Evolutionary conservation across 2,888 invertebrate species (phyloP).

Genomic region (Gari tellinella): DNA sequence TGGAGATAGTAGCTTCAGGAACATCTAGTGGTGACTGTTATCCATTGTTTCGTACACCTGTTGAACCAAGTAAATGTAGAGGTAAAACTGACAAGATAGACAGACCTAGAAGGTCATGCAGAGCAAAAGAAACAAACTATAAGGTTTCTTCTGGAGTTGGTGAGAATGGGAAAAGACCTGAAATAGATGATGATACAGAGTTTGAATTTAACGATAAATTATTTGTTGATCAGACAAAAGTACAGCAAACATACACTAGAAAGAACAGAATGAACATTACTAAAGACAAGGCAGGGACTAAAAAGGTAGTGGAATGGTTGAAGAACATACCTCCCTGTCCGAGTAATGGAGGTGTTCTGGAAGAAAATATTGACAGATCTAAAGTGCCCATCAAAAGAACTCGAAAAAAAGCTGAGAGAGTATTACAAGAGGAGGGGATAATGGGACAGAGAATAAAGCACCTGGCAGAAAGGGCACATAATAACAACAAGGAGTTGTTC

Average conservation of each 20-base stretch:
- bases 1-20: slow-evolving; percentile 1
- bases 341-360: no score
- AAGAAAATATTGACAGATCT: no score
- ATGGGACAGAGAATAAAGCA: slow-evolving; percentile 46
- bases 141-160: neutral
- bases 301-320: slow-evolving; percentile 54
- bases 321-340: slow-evolving; percentile 11
- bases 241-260: slow-evolving; percentile 44
- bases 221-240: slow-evolving; percentile 2
- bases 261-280: slow-evolving; percentile 12
- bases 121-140: slow-evolving; percentile 16
- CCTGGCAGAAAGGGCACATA: slow-evolving; percentile 25
- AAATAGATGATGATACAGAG: slow-evolving; percentile 7
- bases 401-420: slow-evolving; percentile 3
- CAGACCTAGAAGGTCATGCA: slow-evolving; percentile 17
- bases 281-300: slow-evolving; percentile 29
- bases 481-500: slow-evolving; percentile 19
- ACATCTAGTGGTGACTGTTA: slow-evolving; percentile 22
- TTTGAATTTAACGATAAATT: slow-evolving; percentile 4
- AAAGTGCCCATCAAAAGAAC: neutral
- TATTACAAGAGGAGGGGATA: slow-evolving; percentile 18
- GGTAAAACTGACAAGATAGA: no score
- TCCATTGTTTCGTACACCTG: slow-evolving; percentile 30
- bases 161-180: slow-evolving; percentile 4
- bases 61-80: slow-evolving; percentile 1